A percentile compares a stretch with the other conserved stretches of the same genome.
These are phyloP conservation scores for Quiscalus mexicanus DNA, from an alignment of 2,113 vertebrate genomes.

Conservation along the genomic window DNA sequence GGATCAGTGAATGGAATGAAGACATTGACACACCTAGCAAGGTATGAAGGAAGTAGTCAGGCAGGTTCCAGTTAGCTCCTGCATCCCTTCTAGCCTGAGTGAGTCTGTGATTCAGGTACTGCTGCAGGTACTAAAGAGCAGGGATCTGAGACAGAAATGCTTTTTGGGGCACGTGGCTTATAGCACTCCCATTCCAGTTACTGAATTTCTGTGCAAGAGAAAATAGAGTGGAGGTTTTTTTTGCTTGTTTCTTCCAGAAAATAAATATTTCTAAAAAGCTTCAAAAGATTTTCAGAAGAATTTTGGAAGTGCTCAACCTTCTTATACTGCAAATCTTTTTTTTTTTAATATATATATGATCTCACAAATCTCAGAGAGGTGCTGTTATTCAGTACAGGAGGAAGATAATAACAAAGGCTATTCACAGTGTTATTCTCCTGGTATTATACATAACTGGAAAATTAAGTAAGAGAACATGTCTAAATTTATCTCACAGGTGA, in stretches of 20 bases:
- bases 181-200: neutral
- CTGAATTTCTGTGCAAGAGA: neutral
- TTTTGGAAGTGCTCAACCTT: neutral
- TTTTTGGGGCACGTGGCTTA: accelerated
- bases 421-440: neutral
- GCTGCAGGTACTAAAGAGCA: neutral
- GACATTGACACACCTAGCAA: neutral
- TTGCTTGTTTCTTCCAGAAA: neutral
- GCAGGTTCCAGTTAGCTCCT: neutral
- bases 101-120: neutral
- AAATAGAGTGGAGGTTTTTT: neutral
- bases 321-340: neutral
- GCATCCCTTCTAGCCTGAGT: neutral
- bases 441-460: neutral
- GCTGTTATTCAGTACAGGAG: neutral
- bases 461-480: neutral
- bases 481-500: neutral
- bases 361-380: neutral
- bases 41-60: neutral
- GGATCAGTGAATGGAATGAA: neutral
- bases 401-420: neutral
- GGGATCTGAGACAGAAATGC: neutral
- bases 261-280: neutral
- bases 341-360: neutral
- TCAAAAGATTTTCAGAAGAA: neutral